Evolutionary conservation across 1,140 invertebrate genomes (phyloP), one percentile per base, ranked within the genome.

Genomic region (Diploscapter pachys): DNA sequence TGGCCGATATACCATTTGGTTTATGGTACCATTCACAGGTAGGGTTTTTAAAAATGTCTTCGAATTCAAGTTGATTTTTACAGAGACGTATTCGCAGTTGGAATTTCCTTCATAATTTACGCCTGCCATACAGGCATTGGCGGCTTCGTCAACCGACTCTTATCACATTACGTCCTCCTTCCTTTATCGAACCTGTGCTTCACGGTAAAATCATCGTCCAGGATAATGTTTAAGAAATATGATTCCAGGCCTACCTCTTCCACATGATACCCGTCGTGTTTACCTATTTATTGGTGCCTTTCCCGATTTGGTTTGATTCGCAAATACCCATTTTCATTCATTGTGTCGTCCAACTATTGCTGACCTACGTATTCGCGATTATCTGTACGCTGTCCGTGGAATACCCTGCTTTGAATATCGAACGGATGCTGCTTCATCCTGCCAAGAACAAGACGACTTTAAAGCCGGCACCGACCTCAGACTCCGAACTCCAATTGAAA

Each of bases 181-280:
- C 83, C 83, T 5, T 66, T 85, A 6, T 85, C 84, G 9, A 81
- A 76, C 56, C 72, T 85, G 31, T 74, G 79, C 61, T 85, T 85
- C 66, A 81, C 81, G 53, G 84, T 82, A 5, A 69, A 67, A 62
- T 55, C 11, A 55, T 4, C 31, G n/a, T 5, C 6, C 5, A 13
- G 52, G 4, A 63, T 5, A 63, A 1, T 55, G 59, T 53, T 2
- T 13, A 4, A 64, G 54, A n/a, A n/a, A 54, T 6, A 54, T 71
- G 4, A n/a, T 74, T 74, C 63, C 63, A 74, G 73, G 73, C 73
- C 57, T 85, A 85, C 63, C 64, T 82, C 11, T 77, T 85, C 74
- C 84, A 85, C 69, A 85, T 85, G 83, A 81, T 85, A 52, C 83
- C 83, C 4, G 84, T 85, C 4, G 82, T 85, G 8, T 80, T 85